Evolutionary conservation across 2,888 invertebrate species (phyloP), one percentile per base, ranked within the genome.

Genomic region (Aquatica leii): DNA sequence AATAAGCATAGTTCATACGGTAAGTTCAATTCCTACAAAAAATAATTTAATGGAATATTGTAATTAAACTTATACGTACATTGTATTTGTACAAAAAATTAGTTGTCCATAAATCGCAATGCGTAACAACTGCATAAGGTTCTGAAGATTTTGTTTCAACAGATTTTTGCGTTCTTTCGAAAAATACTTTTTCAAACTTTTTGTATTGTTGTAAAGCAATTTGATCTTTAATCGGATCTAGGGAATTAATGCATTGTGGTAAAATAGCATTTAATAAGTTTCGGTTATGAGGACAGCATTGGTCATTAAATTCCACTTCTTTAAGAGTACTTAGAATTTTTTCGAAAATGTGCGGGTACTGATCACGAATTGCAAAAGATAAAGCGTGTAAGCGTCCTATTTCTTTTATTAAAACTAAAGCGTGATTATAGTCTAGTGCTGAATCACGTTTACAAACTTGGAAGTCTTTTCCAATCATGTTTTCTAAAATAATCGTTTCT

Each of bases 251-350:
- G 50, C 8, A 18, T 46, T 17, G n/a, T 34, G 12, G 24, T 5
- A 43, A 6, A 4, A 14, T 14, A 2, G 41, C 15, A 2, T 15
- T 17, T 3, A 6, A 17, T 17, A 3, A 2, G 8, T 2, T 12
- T n/a, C n/a, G n/a, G n/a, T n/a, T n/a, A n/a, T n/a, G n/a, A n/a
- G n/a, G n/a, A n/a, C n/a, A n/a, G n/a, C n/a, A n/a, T n/a, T n/a
- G n/a, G 14, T 6, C 20, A n/a, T n/a, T n/a, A 46, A 73, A 72
- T 46, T 71, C 67, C 6, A 21, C 52, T 15, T 73, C 71, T 0
- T 62, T 20, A 41, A 66, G 40, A 8, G 67, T 62, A 34, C 60
- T 59, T 3, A 35, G 49, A 4, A 75, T 21, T 31, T 67, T 56
- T 11, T 70, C 20, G 54, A 43, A 63, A 9, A 17, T 20, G 1